Base-by-base conservation (phyloP, 2,797 vertebrate species). In the Ptychadena robeensis region DNA sequence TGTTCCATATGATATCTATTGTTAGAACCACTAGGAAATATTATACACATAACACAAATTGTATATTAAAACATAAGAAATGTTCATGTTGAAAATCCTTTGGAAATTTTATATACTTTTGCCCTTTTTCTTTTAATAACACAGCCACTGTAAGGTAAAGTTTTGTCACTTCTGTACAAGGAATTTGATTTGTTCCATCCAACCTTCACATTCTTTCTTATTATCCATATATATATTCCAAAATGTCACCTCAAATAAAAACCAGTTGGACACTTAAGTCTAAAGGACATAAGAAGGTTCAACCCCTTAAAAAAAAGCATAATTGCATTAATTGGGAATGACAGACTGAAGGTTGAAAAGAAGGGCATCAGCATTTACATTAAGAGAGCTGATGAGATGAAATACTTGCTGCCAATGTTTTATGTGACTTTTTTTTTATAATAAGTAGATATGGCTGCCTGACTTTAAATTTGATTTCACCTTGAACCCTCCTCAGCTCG, bases 291-390 rank as follows among this genome's bases (percentile, higher is more conserved):
- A 74, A 63, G 63, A 79, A 73, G 82, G 69, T 84, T 74, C 9
- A 79, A 61, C 38, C 40, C 82, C 44, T 83, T 61, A 25, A 66
- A 83, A 77, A 83, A 77, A 79, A 66, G 66, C 79, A 71, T 79
- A 79, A 79, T 79, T 73, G 63, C 22, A 79, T 74, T 84, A 84
- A 79, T 84, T 79, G 76, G 70, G 70, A 35, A 68, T 73, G 82
- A 74, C 82, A 84, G 70, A 74, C 68, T 79, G 69, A 84, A 84
- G 82, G 76, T 84, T 79, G 75, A 44, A 38, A 35, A 72, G 61
- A 79, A 84, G 76, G 82, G 25, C 76, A 79, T 44, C 61, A 68
- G 28, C 22, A 84, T 73, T 68, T 73, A 74, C 76, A 84, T 79
- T 84, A 73, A 28, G 28, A 40, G 71, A 65, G 34, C 63, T 84